Evolutionary conservation across 2,113 vertebrate species (phyloP).

Genomic region (Haemorhous mexicanus): DNA sequence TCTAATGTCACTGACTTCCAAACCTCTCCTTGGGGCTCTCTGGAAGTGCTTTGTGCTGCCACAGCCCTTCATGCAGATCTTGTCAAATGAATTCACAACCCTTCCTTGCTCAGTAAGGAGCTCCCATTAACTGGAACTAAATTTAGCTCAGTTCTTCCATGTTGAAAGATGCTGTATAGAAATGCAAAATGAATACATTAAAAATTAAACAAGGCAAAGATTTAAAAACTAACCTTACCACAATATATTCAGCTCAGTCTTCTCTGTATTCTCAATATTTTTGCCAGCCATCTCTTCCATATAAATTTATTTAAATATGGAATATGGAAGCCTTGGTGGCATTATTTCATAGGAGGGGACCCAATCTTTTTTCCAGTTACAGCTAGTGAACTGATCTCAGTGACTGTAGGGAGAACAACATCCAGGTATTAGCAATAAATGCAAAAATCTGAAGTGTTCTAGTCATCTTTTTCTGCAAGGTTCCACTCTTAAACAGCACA

Average conservation of each 20-base stretch:
- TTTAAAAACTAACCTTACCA: background rate
- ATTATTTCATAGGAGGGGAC: background rate
- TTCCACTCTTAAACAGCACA: background rate
- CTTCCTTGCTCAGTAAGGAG: background rate
- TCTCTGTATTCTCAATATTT: background rate
- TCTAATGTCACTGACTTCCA: background rate
- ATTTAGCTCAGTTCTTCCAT: background rate
- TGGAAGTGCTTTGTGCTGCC: background rate
- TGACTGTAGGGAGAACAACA: background rate
- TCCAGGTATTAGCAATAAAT: background rate
- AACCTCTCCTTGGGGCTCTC: background rate
- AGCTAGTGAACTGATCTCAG: background rate
- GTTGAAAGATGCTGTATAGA: background rate
- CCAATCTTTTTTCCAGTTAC: background rate
- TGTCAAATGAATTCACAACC: background rate
- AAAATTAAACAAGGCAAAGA: slow-evolving; percentile 7
- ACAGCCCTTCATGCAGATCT: background rate
- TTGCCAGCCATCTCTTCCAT: background rate
- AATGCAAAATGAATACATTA: background rate
- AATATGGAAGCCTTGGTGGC: background rate
- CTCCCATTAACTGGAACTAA: background rate
- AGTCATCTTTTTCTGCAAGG: background rate
- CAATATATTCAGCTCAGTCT: background rate
- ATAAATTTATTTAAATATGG: background rate
- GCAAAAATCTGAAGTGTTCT: background rate